Evolutionary conservation across 2,797 vertebrate species (phyloP).

Genomic region (Myotis findleyi): DNA sequence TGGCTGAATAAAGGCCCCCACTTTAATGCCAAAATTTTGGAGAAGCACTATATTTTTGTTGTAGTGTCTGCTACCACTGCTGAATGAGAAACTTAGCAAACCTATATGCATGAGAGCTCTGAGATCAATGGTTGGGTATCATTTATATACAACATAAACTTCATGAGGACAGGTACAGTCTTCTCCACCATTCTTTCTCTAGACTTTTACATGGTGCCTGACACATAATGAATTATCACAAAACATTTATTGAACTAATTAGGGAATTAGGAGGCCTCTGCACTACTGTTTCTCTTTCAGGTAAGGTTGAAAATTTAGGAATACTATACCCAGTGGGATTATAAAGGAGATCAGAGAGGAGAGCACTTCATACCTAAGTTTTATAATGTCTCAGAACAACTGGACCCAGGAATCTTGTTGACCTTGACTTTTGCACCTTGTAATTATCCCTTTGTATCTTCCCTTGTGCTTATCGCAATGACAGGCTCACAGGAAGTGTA

Average conservation of each 20-base stretch:
- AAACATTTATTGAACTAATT: neutral
- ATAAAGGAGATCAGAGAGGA: neutral
- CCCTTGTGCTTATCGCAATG: neutral
- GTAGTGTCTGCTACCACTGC: neutral
- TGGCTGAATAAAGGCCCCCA: neutral
- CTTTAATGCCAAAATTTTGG: neutral
- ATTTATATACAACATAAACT: neutral
- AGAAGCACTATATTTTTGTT: neutral
- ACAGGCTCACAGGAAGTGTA: neutral
- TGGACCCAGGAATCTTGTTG: neutral
- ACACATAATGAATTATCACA: fast-evolving
- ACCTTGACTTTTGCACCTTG: neutral
- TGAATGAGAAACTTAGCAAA: neutral
- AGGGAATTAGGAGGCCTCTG: neutral
- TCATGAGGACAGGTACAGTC: neutral
- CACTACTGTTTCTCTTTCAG: neutral
- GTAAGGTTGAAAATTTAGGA: neutral
- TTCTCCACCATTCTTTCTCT: neutral
- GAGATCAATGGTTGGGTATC: neutral
- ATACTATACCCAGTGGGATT: neutral
- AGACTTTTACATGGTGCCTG: neutral
- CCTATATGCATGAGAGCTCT: neutral
- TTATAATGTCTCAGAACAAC: neutral
- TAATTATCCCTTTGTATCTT: neutral
- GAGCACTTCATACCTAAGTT: neutral